A percentile compares a stretch with the other conserved stretches of the same genome.
These are phyloP conservation scores for Bufo gargarizans DNA, from an alignment of 2,113 vertebrate species.

Conservation along the genomic window DNA sequence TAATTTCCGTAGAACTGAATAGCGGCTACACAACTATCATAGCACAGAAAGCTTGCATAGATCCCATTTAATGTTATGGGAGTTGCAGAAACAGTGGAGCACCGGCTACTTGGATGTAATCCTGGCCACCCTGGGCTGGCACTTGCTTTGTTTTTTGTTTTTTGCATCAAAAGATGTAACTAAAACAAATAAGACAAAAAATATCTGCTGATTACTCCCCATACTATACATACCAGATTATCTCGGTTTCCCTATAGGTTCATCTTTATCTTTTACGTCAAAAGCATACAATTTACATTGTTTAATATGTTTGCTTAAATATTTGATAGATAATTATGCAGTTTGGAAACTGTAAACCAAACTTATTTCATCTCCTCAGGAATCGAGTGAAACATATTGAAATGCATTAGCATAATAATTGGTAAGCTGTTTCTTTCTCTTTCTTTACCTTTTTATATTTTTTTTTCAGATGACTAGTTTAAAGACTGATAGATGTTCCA, in stretches of 20 bases:
- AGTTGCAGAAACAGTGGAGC: too few relatives aligned
- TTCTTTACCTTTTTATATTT: constrained; percentile 59
- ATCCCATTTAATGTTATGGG: too few relatives aligned
- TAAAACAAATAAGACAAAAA: background rate
- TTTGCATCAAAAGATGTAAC: background rate
- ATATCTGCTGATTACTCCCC: background rate
- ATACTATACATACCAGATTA: background rate
- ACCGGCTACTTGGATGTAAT: too few relatives aligned
- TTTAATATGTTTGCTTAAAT: constrained; percentile 49
- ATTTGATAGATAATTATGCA: constrained; percentile 43
- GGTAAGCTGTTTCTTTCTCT: constrained; percentile 70
- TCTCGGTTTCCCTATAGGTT: background rate
- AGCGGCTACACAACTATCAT: too few relatives aligned
- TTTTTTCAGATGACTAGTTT: constrained; percentile 83
- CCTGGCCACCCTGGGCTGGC: too few relatives aligned
- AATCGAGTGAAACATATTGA: constrained; percentile 79
- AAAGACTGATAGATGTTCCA: constrained; percentile 84
- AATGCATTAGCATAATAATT: constrained; percentile 86
- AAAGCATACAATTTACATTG: background rate
- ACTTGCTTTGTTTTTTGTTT: too few relatives aligned
- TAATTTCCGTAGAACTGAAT: too few relatives aligned
- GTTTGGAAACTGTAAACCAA: constrained; percentile 55
- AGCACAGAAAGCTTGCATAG: too few relatives aligned
- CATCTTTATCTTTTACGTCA: background rate
- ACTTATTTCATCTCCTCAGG: constrained; percentile 76